Base-by-base conservation (phyloP, 2,888 invertebrate genomes). In the Brenthis daphne region DNA sequence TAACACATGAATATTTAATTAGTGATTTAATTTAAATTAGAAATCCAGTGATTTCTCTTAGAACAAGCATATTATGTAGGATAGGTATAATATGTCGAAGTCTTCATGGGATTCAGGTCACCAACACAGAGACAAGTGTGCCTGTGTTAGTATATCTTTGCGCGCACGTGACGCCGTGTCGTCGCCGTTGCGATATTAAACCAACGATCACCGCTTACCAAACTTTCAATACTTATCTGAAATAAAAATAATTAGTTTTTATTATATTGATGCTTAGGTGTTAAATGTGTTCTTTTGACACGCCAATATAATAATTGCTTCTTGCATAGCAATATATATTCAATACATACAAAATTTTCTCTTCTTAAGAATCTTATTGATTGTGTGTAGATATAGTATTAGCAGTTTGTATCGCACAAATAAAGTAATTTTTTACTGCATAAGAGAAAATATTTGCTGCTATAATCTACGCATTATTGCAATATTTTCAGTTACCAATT, bases 101-200 rank as follows among this genome's bases (percentile, higher is more conserved):
- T 75, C 74, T 72, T 74, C 74, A 73, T 77, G 75, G 77, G 73
- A 77, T 78, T 76, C 80, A 77, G 80, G 81, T 80, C 84, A 83
- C 83, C 76, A 80, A 77, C 76, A 85, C 78, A 79, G 66, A 65
- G 72, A 67, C 57, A 12, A 54, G 29, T 43, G 65, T 69, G 74
- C 77, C 75, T 81, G 85, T 85, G 83, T 84, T 77, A 79, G 83
- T 83, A 84, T 87, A 84, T 88, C 84, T 88, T 84, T 84, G 84
- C 79, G 80, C 78, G 86, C 88, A 89, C 89, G 88, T 89, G 88
- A 86, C 89, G 87, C 87, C 80, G 80, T 77, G 84, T 83, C 85
- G 86, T 86, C 87, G 86, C 83, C 78, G 77, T 74, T 85, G 82
- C 86, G 87, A 88, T 90, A 91, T 91, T 91, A 91, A 91, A 90